Conservation (phyloP, 2,113 vertebrate genomes). For the Myrmophylax atrothorax region DNA sequence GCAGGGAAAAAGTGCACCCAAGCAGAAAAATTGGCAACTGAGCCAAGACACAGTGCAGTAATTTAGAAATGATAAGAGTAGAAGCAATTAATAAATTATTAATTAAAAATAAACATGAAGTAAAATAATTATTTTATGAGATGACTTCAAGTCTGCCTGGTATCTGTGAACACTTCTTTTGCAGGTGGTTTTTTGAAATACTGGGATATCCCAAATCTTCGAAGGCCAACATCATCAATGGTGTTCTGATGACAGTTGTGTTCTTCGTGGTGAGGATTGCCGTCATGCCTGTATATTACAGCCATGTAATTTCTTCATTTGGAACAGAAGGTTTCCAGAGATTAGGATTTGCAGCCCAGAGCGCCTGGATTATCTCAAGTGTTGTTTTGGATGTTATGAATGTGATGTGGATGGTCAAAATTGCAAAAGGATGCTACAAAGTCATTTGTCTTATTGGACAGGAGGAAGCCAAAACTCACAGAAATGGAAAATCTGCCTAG, state of each 20-base stretch:
- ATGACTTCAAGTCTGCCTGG: neutral
- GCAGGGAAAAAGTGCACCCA: neutral
- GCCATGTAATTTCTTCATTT: slow-evolving; percentile 80
- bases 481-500: slow-evolving; percentile 91
- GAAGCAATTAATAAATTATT: neutral
- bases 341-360: slow-evolving; percentile 83
- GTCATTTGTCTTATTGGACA: slow-evolving; percentile 82
- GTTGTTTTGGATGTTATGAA: slow-evolving; percentile 94
- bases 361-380: slow-evolving; percentile 87
- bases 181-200: slow-evolving; percentile 98
- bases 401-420: slow-evolving; percentile 98
- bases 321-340: slow-evolving; percentile 88
- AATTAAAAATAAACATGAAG: neutral
- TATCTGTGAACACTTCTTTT: slow-evolving; percentile 65
- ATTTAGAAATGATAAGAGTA: neutral
- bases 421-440: slow-evolving; percentile 90
- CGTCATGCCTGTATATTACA: slow-evolving; percentile 89
- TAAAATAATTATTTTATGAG: neutral
- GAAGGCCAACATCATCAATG: slow-evolving; percentile 90
- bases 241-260: slow-evolving; percentile 89
- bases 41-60: neutral
- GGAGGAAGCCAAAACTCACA: slow-evolving; percentile 74
- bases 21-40: neutral
- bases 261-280: slow-evolving; percentile 94
- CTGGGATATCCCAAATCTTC: slow-evolving; percentile 92